Evolutionary conservation across 2,797 vertebrate species (phyloP), one percentile per base, ranked within the genome.

Genomic region (Jordanella pulchra): DNA sequence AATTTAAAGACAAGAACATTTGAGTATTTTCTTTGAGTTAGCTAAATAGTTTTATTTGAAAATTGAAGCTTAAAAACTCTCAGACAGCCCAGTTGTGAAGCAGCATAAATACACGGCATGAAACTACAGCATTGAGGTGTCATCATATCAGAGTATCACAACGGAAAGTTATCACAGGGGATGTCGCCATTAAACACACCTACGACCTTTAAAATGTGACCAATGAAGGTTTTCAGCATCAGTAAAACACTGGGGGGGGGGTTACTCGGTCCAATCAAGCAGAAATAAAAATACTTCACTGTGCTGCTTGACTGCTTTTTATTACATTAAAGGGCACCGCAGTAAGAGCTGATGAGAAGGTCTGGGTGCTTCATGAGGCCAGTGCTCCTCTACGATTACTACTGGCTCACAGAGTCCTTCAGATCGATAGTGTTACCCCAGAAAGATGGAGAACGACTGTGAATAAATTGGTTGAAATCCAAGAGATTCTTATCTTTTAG

Each of bases 261-360:
- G 73, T 0, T 17, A n/a, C 11, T 45, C 10, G 61, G 69, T 84
- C 77, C 77, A 71, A 65, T 76, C 73, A 28, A 68, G 81, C 75
- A 73, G 76, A 85, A 77, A 76, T 63, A 32, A 44, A 35, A 21
- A 18, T 21, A 0, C 21, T 15, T 69, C 51, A 76, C 75, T 81
- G 88, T 87, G 91, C 82, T 84, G 84, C 91, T 81, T 63, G 70
- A 83, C 87, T 84, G 86, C 81, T 78, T 78, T 72, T 87, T 76
- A 89, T 93, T 92, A 91, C 72, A 61, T 87, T 89, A 92, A 92
- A 84, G 77, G 83, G 66, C 74, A 17, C 75, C 67, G 73, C 71
- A 56, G 75, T 66, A 45, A 80, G 76, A 77, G 77, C 75, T 67
- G 64, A 77, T 63, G 80, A 87, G 84, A 77, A 76, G 80, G 76